These are phyloP conservation scores for Microtus californicus DNA, from an alignment of 2,797 vertebrate species.

Conservation along the genomic window DNA sequence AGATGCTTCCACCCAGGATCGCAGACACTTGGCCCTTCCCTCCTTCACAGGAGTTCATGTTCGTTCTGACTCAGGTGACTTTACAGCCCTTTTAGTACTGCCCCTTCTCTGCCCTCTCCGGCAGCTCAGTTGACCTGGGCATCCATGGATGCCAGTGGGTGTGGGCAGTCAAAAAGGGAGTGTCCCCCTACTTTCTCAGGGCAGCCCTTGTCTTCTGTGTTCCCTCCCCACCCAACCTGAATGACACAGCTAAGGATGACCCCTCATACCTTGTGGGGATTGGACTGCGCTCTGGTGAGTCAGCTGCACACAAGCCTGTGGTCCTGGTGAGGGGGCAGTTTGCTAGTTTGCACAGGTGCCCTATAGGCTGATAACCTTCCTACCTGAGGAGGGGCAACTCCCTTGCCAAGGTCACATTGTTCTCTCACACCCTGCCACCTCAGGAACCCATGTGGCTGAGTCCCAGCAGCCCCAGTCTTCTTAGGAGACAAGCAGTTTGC, in stretches of 20 bases:
- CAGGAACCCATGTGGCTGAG: neutral
- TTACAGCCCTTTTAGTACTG: neutral
- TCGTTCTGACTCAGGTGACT: constrained; percentile 79
- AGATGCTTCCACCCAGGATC: fast-evolving
- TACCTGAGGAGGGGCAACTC: neutral
- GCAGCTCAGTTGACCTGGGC: neutral
- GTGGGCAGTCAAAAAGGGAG: constrained; percentile 11
- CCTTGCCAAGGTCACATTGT: neutral
- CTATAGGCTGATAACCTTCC: neutral
- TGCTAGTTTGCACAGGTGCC: neutral
- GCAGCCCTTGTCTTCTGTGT: constrained; percentile 54
- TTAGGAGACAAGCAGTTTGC: neutral
- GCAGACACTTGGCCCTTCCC: neutral
- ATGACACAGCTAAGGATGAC: neutral
- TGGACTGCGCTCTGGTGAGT: neutral
- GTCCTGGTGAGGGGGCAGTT: neutral
- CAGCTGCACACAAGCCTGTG: neutral
- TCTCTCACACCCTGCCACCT: neutral
- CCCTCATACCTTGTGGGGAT: neutral
- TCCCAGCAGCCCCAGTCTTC: neutral
- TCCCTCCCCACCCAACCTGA: neutral
- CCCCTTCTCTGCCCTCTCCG: neutral
- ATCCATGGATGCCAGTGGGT: neutral
- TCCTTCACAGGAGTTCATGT: constrained; percentile 18
- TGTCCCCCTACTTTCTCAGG: constrained; percentile 75